phyloP scores from a whole-genome alignment of 2,113 vertebrate species.

The Apteryx mantelli region DNA sequence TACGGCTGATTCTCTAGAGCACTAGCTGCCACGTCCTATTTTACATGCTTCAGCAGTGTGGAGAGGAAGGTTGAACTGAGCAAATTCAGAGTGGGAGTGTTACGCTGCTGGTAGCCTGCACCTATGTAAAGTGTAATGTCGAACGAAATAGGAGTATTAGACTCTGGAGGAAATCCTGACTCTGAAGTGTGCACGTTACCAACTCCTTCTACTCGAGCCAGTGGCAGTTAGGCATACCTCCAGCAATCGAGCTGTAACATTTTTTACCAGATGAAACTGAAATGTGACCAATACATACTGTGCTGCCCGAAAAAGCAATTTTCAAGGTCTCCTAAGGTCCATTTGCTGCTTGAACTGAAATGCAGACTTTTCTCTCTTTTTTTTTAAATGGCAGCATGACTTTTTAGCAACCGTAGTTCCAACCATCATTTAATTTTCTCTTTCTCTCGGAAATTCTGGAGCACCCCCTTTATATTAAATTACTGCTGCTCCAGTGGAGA shows the following conservation, averaged over 20 bases:
- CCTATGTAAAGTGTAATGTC: not conserved
- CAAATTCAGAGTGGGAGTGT: no score
- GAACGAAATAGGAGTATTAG: not conserved
- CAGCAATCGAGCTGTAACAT: not conserved
- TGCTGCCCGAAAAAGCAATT: not conserved
- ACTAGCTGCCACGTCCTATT: not conserved
- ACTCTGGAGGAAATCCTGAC: not conserved
- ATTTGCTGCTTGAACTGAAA: not conserved
- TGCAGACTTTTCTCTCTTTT: not conserved
- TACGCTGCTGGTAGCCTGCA: not conserved
- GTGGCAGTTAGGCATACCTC: not conserved
- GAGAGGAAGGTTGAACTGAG: not conserved
- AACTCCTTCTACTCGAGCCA: not conserved
- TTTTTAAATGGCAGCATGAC: not conserved
- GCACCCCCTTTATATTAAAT: constrained; percentile 45
- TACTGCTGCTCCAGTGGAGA: constrained; percentile 43
- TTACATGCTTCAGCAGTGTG: not conserved
- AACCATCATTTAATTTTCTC: not conserved
- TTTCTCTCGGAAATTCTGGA: constrained; percentile 39
- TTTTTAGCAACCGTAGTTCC: not conserved
- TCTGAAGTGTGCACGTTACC: not conserved
- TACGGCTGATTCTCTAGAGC: not conserved
- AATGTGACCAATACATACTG: not conserved
- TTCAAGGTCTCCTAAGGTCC: not conserved
- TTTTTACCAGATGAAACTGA: not conserved